phyloP scores from a whole-genome alignment of 2,888 invertebrate genomes.

The Microctonus hyperodae region DNA sequence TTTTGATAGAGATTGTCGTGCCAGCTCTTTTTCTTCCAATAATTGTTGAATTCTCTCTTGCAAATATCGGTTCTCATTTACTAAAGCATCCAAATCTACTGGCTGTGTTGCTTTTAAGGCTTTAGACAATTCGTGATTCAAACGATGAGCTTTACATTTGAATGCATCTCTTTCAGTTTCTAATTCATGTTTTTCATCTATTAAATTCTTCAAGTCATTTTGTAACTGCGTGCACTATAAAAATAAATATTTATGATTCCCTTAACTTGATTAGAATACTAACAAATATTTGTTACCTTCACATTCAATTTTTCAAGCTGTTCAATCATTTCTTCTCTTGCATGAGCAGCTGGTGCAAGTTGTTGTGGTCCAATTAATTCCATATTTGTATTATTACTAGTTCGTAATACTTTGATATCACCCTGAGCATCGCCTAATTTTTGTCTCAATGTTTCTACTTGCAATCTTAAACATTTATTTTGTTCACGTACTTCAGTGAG shows the following conservation, averaged over 20 bases:
- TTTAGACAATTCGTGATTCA: constrained; percentile 81
- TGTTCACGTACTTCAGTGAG: constrained; percentile 64
- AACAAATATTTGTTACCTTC: constrained; percentile 64
- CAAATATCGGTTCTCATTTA: constrained; percentile 83
- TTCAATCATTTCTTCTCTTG: constrained; percentile 73
- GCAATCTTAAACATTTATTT: constrained; percentile 66
- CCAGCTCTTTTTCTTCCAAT: constrained; percentile 79
- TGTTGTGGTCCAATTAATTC: constrained; percentile 44
- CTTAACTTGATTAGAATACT: not conserved
- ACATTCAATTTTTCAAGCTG: constrained; percentile 72
- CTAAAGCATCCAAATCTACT: constrained; percentile 80
- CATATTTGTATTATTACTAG: constrained; percentile 54
- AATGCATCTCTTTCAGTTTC: constrained; percentile 83
- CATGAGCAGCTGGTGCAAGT: constrained; percentile 66
- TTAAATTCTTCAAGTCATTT: constrained; percentile 76
- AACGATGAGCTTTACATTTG: constrained; percentile 81
- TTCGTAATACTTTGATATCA: constrained; percentile 73
- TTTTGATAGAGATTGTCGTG: constrained; percentile 75
- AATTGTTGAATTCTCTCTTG: constrained; percentile 81
- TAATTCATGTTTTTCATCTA: constrained; percentile 87
- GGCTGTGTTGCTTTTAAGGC: constrained; percentile 69
- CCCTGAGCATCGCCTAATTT: constrained; percentile 75
- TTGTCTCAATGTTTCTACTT: constrained; percentile 75
- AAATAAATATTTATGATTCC: constrained; percentile 11
- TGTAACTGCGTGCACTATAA: constrained; percentile 76